Evolutionary conservation across 1,140 invertebrate species (phyloP).

Genomic region (Drosophila virilis): DNA sequence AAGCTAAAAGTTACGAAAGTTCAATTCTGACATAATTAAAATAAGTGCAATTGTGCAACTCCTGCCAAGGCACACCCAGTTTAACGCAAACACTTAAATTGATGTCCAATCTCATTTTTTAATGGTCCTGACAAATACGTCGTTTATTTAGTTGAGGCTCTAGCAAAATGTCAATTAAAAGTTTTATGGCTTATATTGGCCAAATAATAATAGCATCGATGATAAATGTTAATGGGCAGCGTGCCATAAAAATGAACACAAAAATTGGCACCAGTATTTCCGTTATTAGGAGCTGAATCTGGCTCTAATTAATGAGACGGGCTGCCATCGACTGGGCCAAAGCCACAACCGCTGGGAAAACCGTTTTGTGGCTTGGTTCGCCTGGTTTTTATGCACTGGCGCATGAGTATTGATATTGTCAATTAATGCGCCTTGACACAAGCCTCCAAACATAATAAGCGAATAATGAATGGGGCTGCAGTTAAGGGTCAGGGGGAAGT

Average conservation of each 20-base stretch:
- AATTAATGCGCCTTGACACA: conserved; percentile 57
- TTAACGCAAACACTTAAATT: conserved; percentile 1
- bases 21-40: not conserved
- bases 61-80: not conserved
- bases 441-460: conserved; percentile 31
- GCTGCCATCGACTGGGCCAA: conserved; percentile 41
- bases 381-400: conserved; percentile 65
- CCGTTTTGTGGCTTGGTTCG: conserved; percentile 59
- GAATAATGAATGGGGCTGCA: not conserved
- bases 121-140: conserved; percentile 13
- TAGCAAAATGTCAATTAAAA: conserved; percentile 63
- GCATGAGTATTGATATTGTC: conserved; percentile 63
- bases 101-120: conserved; percentile 19
- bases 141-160: conserved; percentile 1
- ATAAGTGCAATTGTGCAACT: not conserved
- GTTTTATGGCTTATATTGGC: conserved; percentile 66
- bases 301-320: conserved; percentile 65
- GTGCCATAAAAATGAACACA: conserved; percentile 46
- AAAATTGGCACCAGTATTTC: conserved; percentile 50
- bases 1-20: not conserved
- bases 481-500: not conserved
- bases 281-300: conserved; percentile 56
- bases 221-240: conserved; percentile 62
- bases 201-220: conserved; percentile 65
- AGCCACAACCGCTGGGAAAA: conserved; percentile 40